phyloP scores from a whole-genome alignment of 2,888 invertebrate genomes.

The Ophion costatus region DNA sequence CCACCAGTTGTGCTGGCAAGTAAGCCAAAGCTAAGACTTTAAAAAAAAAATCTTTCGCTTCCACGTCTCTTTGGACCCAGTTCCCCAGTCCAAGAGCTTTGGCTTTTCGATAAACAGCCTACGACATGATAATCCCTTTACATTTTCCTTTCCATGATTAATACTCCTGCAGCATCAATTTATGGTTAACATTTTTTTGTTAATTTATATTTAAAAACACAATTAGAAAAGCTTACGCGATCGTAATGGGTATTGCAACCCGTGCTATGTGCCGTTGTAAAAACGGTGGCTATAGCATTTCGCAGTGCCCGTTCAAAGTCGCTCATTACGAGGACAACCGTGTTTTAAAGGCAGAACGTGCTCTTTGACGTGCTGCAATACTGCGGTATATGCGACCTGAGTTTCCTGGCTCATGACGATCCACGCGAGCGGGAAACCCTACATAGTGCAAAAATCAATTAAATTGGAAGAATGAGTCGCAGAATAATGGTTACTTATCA shows the following conservation, averaged over 20 bases:
- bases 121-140: too few species aligned
- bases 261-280: conserved; percentile 28
- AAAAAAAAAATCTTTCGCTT: too few species aligned
- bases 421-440: neutral
- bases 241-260: conserved; percentile 49
- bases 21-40: too few species aligned
- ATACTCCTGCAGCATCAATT: neutral
- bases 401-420: conserved; percentile 9
- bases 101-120: too few species aligned
- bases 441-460: conserved; percentile 7
- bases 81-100: too few species aligned
- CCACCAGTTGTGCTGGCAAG: too few species aligned
- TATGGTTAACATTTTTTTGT: neutral
- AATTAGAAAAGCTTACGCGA: conserved; percentile 16
- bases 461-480: neutral
- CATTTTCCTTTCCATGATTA: neutral
- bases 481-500: conserved; percentile 3
- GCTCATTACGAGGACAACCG: conserved; percentile 14
- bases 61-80: too few species aligned
- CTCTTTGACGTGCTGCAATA: neutral
- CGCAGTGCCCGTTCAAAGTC: neutral
- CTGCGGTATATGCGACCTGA: conserved; percentile 16
- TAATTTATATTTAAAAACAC: neutral
- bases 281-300: conserved; percentile 31
- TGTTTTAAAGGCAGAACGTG: neutral